phyloP scores from a whole-genome alignment of 2,888 invertebrate genomes.

The Argyresthia goedartella region DNA sequence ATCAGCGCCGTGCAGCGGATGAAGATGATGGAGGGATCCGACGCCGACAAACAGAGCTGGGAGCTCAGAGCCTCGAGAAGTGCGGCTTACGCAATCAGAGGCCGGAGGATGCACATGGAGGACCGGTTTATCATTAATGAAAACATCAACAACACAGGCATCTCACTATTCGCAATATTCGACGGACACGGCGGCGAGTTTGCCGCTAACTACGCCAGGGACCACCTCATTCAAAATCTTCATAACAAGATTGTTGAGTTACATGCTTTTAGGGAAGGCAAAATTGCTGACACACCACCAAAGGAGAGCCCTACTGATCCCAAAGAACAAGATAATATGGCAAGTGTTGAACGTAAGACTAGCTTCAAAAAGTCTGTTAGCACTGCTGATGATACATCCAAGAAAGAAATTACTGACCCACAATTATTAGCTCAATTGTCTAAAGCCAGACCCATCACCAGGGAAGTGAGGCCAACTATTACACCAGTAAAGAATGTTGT shows the following conservation, averaged over 20 bases:
- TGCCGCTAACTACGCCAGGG: constrained; percentile 93
- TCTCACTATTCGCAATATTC: constrained; percentile 92
- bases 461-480: constrained; percentile 68
- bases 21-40: constrained; percentile 66
- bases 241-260: constrained; percentile 82
- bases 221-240: constrained; percentile 86
- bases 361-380: constrained; percentile 78
- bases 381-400: constrained; percentile 69
- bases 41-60: constrained; percentile 76
- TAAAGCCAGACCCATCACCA: constrained; percentile 69
- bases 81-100: constrained; percentile 92
- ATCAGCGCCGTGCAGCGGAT: constrained; percentile 73
- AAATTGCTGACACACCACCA: constrained; percentile 37
- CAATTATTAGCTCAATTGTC: constrained; percentile 75
- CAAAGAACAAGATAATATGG: constrained; percentile 37
- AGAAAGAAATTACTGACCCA: constrained; percentile 77
- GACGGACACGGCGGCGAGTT: constrained; percentile 97
- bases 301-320: constrained; percentile 41
- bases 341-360: constrained; percentile 67
- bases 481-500: constrained; percentile 56
- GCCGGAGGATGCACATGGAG: constrained; percentile 92
- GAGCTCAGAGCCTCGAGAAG: constrained; percentile 80
- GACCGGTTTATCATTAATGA: constrained; percentile 92
- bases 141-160: constrained; percentile 86
- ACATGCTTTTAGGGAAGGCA: constrained; percentile 76